A percentile compares a stretch with the other conserved stretches of the same genome.
Conservation (phyloP, 2,113 vertebrate species). For the Chascanopsetta lugubris region DNA sequence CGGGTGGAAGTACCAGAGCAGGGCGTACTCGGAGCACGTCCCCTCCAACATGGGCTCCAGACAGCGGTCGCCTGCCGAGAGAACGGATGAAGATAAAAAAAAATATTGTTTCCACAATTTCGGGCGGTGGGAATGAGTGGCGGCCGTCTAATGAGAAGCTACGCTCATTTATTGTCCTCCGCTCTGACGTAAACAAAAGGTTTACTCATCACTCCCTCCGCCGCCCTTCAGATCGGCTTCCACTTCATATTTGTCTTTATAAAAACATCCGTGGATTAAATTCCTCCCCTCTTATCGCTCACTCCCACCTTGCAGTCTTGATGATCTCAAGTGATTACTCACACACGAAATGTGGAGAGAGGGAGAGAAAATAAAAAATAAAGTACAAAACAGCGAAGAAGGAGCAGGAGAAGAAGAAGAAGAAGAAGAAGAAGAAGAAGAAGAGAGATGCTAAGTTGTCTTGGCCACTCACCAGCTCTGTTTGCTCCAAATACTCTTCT, state of each 20-base stretch:
- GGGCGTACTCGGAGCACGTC: slow-evolving; percentile 77
- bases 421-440: slow-evolving; percentile 27
- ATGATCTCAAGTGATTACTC: slow-evolving; percentile 26
- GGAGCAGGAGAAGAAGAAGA: neutral
- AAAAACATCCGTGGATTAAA: slow-evolving; percentile 13
- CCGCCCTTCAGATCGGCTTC: neutral
- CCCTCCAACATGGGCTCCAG: slow-evolving; percentile 86
- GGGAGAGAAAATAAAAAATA: too few species aligned
- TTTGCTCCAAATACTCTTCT: slow-evolving; percentile 54
- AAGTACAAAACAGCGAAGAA: slow-evolving; percentile 7
- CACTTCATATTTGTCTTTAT: neutral
- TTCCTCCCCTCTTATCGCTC: slow-evolving; percentile 14
- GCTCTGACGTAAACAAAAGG: neutral
- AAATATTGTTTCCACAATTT: neutral
- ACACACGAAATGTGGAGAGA: slow-evolving; percentile 1
- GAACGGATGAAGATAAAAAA: neutral
- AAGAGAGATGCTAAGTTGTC: slow-evolving; percentile 15
- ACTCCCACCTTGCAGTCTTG: slow-evolving; percentile 17
- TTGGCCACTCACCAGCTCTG: slow-evolving; percentile 55
- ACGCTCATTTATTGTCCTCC: neutral
- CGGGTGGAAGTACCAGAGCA: slow-evolving; percentile 88
- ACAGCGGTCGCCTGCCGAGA: slow-evolving; percentile 71
- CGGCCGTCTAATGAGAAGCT: neutral
- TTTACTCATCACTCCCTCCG: neutral
- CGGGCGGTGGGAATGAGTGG: neutral